These are phyloP conservation scores for Athene noctua DNA, from an alignment of 2,113 vertebrate genomes.

Conservation along the genomic window DNA sequence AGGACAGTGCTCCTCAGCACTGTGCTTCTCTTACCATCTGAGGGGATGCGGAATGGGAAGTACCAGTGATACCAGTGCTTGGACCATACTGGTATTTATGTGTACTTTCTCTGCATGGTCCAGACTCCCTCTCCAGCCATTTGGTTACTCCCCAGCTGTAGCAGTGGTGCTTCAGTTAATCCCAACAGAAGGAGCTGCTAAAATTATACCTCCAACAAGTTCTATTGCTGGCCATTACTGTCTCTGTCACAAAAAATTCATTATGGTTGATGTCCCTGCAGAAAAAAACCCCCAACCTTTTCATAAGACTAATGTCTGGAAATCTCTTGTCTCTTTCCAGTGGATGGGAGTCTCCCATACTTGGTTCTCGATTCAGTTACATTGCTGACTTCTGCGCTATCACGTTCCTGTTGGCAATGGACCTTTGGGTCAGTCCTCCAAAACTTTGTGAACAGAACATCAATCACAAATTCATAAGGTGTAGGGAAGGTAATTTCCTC, in stretches of 20 bases:
- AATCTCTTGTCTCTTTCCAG: neutral
- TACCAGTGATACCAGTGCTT: neutral
- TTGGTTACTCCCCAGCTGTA: neutral
- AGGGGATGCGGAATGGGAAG: neutral
- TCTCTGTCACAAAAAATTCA: neutral
- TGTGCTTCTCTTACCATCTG: rapidly evolving
- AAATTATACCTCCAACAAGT: neutral
- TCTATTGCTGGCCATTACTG: rapidly evolving
- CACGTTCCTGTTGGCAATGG: neutral
- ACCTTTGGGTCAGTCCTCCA: neutral
- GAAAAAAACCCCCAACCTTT: neutral
- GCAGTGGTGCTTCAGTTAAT: neutral
- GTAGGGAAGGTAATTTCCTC: neutral
- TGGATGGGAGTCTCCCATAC: neutral
- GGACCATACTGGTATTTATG: neutral
- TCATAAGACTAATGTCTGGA: neutral
- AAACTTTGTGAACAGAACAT: neutral
- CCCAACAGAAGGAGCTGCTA: neutral
- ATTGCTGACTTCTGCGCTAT: neutral
- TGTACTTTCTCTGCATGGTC: neutral
- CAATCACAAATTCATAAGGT: neutral
- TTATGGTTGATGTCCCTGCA: neutral
- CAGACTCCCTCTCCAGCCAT: neutral
- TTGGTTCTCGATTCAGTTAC: neutral
- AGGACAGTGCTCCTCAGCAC: neutral